A percentile compares a stretch with the other conserved stretches of the same genome.
These are phyloP conservation scores for Emydocephalus ijimae DNA, from an alignment of 2,113 vertebrate species.

Conservation along the genomic window DNA sequence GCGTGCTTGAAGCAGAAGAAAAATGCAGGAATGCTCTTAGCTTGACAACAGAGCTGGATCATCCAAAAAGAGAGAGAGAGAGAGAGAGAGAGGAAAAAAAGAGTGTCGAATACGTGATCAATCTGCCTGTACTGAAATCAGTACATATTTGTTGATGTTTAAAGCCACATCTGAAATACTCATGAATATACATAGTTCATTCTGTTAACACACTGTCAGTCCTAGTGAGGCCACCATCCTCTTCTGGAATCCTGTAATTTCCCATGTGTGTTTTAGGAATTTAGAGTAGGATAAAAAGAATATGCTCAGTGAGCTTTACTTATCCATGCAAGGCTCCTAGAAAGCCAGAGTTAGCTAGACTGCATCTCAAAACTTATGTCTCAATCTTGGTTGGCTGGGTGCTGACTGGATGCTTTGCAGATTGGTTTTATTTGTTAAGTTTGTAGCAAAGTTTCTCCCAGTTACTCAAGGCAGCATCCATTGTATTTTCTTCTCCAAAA, in stretches of 20 bases:
- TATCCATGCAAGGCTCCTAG: not conserved
- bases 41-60: not conserved
- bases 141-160: not conserved
- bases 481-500: not conserved
- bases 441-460: not conserved
- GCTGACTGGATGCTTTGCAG: not conserved
- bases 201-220: not conserved
- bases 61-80: not conserved
- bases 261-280: not conserved
- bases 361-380: not conserved
- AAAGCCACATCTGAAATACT: not conserved
- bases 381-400: not conserved
- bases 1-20: not conserved
- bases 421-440: not conserved
- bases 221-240: not conserved
- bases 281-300: not conserved
- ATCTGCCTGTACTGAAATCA: not conserved
- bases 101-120: not conserved
- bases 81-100: not conserved
- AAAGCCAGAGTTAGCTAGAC: not conserved
- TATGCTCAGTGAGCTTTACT: not conserved
- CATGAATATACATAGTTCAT: not conserved
- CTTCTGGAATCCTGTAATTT: not conserved
- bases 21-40: not conserved
- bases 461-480: not conserved